Conservation (phyloP, 2,888 invertebrate species). For the Caenorhabditis sp. region DNA sequence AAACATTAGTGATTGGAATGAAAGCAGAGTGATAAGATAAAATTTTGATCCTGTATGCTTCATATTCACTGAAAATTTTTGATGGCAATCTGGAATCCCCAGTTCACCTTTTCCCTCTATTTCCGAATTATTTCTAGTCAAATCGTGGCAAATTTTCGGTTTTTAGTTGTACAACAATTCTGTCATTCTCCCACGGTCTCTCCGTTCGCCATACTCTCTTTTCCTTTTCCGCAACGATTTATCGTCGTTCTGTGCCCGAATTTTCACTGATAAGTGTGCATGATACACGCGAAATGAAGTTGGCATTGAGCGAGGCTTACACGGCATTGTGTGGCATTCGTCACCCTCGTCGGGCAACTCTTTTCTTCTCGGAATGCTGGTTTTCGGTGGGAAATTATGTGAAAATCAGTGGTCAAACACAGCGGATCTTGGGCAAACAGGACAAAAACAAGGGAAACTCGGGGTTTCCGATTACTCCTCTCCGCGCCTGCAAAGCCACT, state of each 20-base stretch:
- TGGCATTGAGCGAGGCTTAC: constrained; percentile 30
- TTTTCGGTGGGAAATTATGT: constrained; percentile 13
- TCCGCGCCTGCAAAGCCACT: not conserved
- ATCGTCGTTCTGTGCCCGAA: constrained; percentile 12
- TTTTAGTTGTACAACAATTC: constrained; percentile 40
- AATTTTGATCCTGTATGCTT: too few relatives aligned
- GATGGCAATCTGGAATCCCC: not conserved
- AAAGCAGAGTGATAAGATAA: too few relatives aligned
- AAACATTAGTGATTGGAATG: too few relatives aligned
- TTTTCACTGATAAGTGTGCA: constrained; percentile 46
- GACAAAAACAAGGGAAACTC: not conserved
- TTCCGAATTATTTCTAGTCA: not conserved
- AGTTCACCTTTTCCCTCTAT: not conserved
- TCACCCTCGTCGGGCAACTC: not conserved
- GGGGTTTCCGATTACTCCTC: constrained; percentile 48
- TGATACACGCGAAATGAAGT: constrained; percentile 2
- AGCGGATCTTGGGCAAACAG: constrained; percentile 22
- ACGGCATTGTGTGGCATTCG: not conserved
- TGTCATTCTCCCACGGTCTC: constrained; percentile 7
- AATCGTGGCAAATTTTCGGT: constrained; percentile 43
- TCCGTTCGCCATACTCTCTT: constrained; percentile 7
- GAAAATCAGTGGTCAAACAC: constrained; percentile 7
- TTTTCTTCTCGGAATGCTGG: not conserved
- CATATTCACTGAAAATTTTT: too few relatives aligned
- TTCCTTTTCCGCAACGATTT: constrained; percentile 2